phyloP scores from a whole-genome alignment of 2,888 invertebrate species.

The Orgyia antiqua region DNA sequence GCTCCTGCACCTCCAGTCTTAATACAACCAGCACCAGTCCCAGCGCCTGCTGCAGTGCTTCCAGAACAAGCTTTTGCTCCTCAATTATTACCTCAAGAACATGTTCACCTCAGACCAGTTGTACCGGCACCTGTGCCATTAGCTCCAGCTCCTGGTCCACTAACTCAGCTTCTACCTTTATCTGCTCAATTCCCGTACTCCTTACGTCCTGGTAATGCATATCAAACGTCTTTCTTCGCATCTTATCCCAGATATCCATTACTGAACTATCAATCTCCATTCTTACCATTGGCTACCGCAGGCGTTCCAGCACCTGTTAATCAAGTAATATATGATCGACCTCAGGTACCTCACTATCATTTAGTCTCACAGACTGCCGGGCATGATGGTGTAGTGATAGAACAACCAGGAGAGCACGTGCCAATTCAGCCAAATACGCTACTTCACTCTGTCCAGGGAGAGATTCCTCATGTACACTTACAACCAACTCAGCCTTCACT shows the following conservation, averaged over 20 bases:
- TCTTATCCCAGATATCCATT: conserved; percentile 66
- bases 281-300: conserved; percentile 35
- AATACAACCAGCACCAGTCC: conserved; percentile 27
- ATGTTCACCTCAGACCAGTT: conserved; percentile 42
- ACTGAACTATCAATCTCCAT: conserved; percentile 47
- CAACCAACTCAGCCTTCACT: conserved; percentile 20
- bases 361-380: conserved; percentile 33
- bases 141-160: conserved; percentile 35
- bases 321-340: conserved; percentile 34
- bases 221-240: conserved; percentile 65
- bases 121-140: conserved; percentile 38
- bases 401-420: conserved; percentile 32
- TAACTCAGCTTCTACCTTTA: conserved; percentile 32
- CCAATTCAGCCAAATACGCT: conserved; percentile 35
- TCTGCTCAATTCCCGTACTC: conserved; percentile 52
- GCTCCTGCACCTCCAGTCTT: conserved; percentile 38
- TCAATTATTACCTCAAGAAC: conserved; percentile 34
- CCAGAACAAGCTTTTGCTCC: conserved; percentile 35
- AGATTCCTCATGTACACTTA: conserved; percentile 26
- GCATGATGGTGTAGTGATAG: conserved; percentile 35
- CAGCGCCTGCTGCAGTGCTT: conserved; percentile 27
- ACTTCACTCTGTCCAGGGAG: conserved; percentile 31
- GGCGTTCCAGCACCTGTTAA: conserved; percentile 30
- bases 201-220: conserved; percentile 62
- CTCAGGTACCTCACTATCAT: conserved; percentile 47